These are phyloP conservation scores for Buceros bicornis DNA, from an alignment of 2,797 vertebrate genomes.

Conservation along the genomic window DNA sequence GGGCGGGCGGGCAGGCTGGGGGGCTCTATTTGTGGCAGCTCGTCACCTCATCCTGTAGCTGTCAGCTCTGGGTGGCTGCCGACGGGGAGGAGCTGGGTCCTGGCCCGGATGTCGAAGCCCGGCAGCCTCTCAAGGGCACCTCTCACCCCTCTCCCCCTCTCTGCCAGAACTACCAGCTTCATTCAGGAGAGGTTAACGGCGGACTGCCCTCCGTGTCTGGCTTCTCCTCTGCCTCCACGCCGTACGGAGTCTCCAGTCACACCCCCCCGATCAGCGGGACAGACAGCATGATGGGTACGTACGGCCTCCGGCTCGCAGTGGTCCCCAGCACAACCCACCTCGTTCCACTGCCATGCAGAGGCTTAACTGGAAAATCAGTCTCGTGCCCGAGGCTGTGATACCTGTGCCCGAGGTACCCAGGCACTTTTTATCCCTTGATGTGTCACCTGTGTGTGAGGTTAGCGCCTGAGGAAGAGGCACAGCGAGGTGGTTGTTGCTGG, in stretches of 20 bases:
- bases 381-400: not conserved
- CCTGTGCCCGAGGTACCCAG: not conserved
- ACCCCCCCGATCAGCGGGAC: slow-evolving; percentile 90
- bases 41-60: not conserved
- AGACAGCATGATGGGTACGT: slow-evolving; percentile 90
- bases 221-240: slow-evolving; percentile 88
- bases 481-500: not conserved
- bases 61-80: rapidly evolving
- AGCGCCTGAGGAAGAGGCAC: rapidly evolving
- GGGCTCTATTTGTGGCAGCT: rapidly evolving
- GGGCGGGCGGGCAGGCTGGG: not conserved
- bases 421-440: too few species aligned
- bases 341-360: rapidly evolving
- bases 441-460: not conserved
- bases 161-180: slow-evolving; percentile 92
- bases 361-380: not conserved
- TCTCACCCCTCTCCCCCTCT: not conserved
- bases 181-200: slow-evolving; percentile 92
- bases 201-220: slow-evolving; percentile 84
- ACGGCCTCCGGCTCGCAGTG: rapidly evolving
- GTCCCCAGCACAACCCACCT: rapidly evolving
- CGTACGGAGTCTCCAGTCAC: slow-evolving; percentile 90
- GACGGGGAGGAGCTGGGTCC: not conserved
- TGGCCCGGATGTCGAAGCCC: rapidly evolving
- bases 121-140: not conserved